Conservation (phyloP, 2,888 invertebrate genomes). For the Empis stercorea region DNA sequence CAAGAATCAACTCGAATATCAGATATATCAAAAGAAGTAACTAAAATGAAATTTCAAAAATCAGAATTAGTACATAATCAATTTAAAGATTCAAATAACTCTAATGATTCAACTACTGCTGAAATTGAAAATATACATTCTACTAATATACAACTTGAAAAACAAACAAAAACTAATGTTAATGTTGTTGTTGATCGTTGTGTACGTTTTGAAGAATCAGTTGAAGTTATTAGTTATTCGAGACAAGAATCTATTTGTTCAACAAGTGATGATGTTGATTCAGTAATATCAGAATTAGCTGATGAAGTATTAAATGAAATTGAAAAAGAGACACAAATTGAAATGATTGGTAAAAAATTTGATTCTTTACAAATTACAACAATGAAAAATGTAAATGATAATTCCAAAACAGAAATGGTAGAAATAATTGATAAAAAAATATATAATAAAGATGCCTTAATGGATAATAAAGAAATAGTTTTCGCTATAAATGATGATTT, state of each 20-base stretch:
- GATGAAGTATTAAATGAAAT: constrained; percentile 28
- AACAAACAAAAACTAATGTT: constrained; percentile 7
- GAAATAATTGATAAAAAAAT: background rate
- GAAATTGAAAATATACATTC: background rate
- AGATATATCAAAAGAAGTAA: background rate
- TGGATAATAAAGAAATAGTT: background rate
- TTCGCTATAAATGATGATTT: constrained; percentile 3
- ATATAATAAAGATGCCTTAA: constrained; percentile 5
- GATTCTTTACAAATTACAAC: background rate
- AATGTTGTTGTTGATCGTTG: constrained; percentile 9
- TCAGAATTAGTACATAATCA: background rate
- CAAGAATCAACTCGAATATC: constrained; percentile 8
- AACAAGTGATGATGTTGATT: constrained; percentile 30
- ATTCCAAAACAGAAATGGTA: background rate
- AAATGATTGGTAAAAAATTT: constrained; percentile 8
- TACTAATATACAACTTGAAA: constrained; percentile 4
- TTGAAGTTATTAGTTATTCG: constrained; percentile 17
- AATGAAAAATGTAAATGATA: background rate
- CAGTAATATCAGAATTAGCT: constrained; percentile 29
- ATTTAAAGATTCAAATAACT: background rate
- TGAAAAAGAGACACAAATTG: constrained; percentile 22
- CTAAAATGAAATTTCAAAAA: background rate
- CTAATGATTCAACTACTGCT: background rate
- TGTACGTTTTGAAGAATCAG: constrained; percentile 25
- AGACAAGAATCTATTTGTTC: constrained; percentile 25